A percentile compares a stretch with the other conserved stretches of the same genome.
phyloP scores from a whole-genome alignment of 2,113 vertebrate species.

The Hyperopisus bebe region DNA sequence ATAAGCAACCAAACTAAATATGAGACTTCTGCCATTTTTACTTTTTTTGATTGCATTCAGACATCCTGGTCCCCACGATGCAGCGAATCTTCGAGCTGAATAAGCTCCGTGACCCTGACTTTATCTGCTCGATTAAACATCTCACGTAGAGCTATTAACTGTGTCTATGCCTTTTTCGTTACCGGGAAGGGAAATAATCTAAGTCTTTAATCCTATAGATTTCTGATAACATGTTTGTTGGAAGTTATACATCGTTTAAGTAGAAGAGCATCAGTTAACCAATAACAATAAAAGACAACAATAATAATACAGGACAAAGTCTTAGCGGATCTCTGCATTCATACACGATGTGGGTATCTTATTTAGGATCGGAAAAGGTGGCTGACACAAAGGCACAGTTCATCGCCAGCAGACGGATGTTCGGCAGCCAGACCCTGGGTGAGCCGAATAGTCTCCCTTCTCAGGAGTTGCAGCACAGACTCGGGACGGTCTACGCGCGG shows the following conservation, averaged over 20 bases:
- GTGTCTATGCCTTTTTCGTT: background rate
- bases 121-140: background rate
- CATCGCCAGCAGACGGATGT: background rate
- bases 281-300: background rate
- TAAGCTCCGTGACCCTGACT: background rate
- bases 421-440: background rate
- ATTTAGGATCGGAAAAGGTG: background rate
- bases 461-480: background rate
- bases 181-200: background rate
- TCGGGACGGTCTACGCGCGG: background rate
- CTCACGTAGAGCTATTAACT: background rate
- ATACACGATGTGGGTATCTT: background rate
- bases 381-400: background rate
- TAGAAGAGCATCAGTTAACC: background rate
- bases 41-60: too few species aligned
- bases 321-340: background rate
- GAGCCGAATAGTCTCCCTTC: background rate
- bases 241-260: background rate
- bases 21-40: too few species aligned
- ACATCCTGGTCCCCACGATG: background rate
- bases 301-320: background rate
- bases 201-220: background rate
- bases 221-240: background rate
- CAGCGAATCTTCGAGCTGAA: background rate
- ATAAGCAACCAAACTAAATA: too few species aligned